Evolutionary conservation across 2,888 invertebrate species (phyloP).

Genomic region (Adela reaumurella): DNA sequence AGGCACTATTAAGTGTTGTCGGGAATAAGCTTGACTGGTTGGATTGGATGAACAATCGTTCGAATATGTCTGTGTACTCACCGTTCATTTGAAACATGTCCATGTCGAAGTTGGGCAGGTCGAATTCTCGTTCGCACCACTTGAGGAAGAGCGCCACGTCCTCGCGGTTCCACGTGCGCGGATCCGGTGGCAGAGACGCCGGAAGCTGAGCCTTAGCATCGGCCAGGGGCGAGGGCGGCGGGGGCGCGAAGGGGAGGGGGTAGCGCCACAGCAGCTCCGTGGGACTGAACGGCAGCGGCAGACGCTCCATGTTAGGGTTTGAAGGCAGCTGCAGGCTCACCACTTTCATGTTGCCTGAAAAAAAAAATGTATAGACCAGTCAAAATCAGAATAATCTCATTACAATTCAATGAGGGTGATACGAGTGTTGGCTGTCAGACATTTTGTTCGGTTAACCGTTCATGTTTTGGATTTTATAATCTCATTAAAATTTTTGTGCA

Average conservation of each 20-base stretch:
- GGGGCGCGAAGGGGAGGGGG: slow-evolving; percentile 71
- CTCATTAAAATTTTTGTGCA: too few species aligned
- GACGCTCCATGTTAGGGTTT: slow-evolving; percentile 69
- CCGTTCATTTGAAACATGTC: slow-evolving; percentile 97
- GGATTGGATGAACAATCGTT: too few species aligned
- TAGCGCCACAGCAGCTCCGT: slow-evolving; percentile 86
- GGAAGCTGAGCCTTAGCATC: slow-evolving; percentile 88
- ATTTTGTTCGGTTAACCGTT: too few species aligned
- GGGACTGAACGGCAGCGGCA: slow-evolving; percentile 78
- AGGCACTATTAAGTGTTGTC: too few species aligned
- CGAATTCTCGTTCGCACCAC: slow-evolving; percentile 91
- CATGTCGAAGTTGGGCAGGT: slow-evolving; percentile 86
- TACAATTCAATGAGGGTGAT: too few species aligned
- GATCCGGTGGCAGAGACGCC: slow-evolving; percentile 79
- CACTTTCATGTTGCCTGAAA: slow-evolving; percentile 60
- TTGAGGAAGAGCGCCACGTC: slow-evolving; percentile 84
- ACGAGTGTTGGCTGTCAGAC: too few species aligned
- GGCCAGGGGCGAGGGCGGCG: slow-evolving; percentile 61
- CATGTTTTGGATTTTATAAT: too few species aligned
- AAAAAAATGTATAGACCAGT: slow-evolving; percentile 11
- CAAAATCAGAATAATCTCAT: too few species aligned
- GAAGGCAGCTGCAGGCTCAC: slow-evolving; percentile 68
- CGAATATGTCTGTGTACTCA: too few species aligned
- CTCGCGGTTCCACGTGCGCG: slow-evolving; percentile 85
- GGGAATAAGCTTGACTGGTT: too few species aligned